Percentiles rank a stretch among this genome's conserved stretches.
phyloP scores from a whole-genome alignment of 2,113 vertebrate genomes.

The Himantopus leucocephalus region DNA sequence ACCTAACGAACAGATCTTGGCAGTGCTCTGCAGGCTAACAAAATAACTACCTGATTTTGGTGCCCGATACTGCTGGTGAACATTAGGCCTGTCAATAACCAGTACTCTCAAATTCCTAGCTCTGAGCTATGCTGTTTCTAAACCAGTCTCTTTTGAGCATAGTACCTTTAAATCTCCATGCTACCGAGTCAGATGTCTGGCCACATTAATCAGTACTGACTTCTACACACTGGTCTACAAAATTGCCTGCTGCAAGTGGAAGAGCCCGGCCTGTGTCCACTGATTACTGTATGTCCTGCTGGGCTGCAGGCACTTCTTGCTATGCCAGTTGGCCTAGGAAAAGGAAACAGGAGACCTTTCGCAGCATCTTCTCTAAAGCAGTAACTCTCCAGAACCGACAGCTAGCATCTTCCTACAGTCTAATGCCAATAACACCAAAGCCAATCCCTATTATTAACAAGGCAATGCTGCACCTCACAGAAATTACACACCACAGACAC shows the following conservation, averaged over 20 bases:
- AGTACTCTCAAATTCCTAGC: neutral
- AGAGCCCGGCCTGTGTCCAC: neutral
- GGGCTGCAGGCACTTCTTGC: neutral
- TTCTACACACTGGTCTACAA: neutral
- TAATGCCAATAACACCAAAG: neutral
- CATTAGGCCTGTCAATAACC: neutral
- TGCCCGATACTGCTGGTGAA: neutral
- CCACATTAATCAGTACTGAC: neutral
- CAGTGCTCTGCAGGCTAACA: neutral
- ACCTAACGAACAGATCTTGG: neutral
- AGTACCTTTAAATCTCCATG: neutral
- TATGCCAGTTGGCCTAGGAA: neutral
- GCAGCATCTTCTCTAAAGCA: neutral
- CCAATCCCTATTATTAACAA: neutral
- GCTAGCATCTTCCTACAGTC: neutral
- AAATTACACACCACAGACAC: rapidly evolving
- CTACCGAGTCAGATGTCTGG: neutral
- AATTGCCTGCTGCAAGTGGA: neutral
- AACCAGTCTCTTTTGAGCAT: neutral
- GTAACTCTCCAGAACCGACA: too few species aligned
- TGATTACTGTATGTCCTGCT: neutral
- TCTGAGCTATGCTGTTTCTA: neutral
- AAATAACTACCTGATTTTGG: neutral
- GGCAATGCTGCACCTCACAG: rapidly evolving
- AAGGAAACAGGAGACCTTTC: neutral